Evolutionary conservation across 1,140 invertebrate species (phyloP).

Genomic region (Steinernema khuongi): DNA sequence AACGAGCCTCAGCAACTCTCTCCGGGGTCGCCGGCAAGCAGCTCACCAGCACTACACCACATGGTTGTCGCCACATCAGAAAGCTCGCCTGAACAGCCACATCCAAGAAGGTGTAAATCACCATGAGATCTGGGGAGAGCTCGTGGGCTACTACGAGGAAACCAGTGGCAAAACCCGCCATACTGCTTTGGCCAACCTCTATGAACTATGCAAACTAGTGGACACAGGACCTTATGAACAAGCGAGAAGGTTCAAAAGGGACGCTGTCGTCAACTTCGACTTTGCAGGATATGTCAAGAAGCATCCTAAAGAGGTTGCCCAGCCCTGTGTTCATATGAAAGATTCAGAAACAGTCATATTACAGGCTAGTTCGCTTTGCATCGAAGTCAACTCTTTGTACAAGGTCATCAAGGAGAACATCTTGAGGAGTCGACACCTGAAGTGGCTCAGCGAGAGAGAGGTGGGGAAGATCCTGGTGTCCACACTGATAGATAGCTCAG

Average conservation of each 20-base stretch:
- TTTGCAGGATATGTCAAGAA: not conserved
- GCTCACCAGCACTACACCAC: not conserved
- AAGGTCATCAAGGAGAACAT: not conserved
- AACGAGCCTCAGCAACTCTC: not conserved
- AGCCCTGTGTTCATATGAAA: not conserved
- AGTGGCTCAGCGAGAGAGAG: not conserved
- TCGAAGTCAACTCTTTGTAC: not conserved
- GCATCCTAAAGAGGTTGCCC: not conserved
- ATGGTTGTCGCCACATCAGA: not conserved
- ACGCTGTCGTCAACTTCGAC: not conserved
- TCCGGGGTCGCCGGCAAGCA: not conserved
- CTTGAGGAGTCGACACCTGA: not conserved
- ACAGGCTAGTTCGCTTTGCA: not conserved
- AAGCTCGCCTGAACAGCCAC: not conserved
- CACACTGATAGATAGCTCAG: not conserved
- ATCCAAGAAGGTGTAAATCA: not conserved
- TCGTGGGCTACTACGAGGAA: constrained; percentile 2
- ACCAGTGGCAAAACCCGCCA: not conserved
- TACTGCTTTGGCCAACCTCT: not conserved
- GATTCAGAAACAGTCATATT: no score
- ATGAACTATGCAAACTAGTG: not conserved
- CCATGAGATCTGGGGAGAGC: not conserved
- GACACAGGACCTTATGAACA: not conserved
- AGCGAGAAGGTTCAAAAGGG: not conserved
- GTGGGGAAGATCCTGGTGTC: not conserved